Conservation (phyloP, 2,888 invertebrate species). For the Melolontha melolontha region DNA sequence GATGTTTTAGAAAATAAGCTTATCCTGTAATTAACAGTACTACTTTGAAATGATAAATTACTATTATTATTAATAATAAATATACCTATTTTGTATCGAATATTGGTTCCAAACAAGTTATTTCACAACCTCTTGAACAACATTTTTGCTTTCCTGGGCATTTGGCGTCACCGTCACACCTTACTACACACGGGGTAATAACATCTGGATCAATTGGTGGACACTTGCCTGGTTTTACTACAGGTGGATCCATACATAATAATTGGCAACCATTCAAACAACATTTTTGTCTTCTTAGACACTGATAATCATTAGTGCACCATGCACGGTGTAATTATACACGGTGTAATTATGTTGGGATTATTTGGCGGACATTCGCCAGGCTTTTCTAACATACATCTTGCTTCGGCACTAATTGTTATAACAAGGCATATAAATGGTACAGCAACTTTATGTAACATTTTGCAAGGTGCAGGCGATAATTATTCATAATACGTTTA, state of each 20-base stretch:
- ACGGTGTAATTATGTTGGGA: neutral
- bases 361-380: neutral
- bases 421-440: too few species aligned
- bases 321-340: neutral
- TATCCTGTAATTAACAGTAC: too few species aligned
- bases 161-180: slow-evolving; percentile 9
- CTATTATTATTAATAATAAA: too few species aligned
- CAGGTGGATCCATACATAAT: neutral
- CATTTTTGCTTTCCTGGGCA: slow-evolving; percentile 25
- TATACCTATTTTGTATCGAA: too few species aligned
- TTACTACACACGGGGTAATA: neutral
- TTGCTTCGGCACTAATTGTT: too few species aligned
- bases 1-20: too few species aligned
- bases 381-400: neutral
- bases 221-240: slow-evolving; percentile 21
- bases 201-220: slow-evolving; percentile 14
- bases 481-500: too few species aligned
- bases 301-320: slow-evolving; percentile 1
- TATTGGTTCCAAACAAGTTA: neutral
- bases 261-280: slow-evolving; percentile 15
- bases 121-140: slow-evolving; percentile 16
- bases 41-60: too few species aligned
- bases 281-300: slow-evolving; percentile 7
- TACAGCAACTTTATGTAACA: too few species aligned
- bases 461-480: too few species aligned